Conservation (phyloP, 2,888 invertebrate genomes). For the Zygogramma bicolorata region DNA sequence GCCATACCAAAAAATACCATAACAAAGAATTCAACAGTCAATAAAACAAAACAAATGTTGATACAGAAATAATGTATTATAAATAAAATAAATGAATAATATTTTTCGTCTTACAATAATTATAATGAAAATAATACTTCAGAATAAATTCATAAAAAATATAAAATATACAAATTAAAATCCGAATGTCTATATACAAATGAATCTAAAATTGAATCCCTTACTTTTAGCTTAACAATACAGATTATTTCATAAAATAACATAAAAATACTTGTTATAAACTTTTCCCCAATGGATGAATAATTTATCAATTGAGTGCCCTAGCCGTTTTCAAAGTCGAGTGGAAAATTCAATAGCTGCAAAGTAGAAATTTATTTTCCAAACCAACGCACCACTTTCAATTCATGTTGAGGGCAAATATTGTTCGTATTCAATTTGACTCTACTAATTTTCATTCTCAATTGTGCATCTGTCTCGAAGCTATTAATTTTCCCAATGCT, state of each 20-base stretch:
- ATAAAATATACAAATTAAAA: slow-evolving; percentile 27
- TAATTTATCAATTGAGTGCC: not conserved
- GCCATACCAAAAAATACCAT: not conserved
- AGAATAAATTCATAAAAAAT: slow-evolving; percentile 24
- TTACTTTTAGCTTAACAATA: not conserved
- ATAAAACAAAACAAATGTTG: slow-evolving; percentile 39
- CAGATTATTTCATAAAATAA: not conserved
- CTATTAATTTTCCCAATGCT: no score
- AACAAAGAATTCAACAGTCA: slow-evolving; percentile 11
- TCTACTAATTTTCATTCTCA: no score
- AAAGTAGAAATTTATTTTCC: not conserved
- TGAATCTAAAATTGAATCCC: slow-evolving; percentile 14
- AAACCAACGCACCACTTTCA: not conserved
- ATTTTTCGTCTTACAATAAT: slow-evolving; percentile 29
- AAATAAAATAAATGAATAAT: slow-evolving; percentile 36
- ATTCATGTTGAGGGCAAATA: not conserved
- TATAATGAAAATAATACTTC: slow-evolving; percentile 30
- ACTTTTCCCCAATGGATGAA: not conserved
- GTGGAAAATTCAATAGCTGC: no score
- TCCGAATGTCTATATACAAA: slow-evolving; percentile 29
- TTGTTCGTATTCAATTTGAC: no score
- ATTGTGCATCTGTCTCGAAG: no score
- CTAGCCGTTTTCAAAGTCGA: no score
- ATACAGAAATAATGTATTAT: slow-evolving; percentile 40
- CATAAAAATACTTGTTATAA: not conserved